Conservation (phyloP, 1,140 invertebrate species). For the Trichogramma pretiosum region DNA sequence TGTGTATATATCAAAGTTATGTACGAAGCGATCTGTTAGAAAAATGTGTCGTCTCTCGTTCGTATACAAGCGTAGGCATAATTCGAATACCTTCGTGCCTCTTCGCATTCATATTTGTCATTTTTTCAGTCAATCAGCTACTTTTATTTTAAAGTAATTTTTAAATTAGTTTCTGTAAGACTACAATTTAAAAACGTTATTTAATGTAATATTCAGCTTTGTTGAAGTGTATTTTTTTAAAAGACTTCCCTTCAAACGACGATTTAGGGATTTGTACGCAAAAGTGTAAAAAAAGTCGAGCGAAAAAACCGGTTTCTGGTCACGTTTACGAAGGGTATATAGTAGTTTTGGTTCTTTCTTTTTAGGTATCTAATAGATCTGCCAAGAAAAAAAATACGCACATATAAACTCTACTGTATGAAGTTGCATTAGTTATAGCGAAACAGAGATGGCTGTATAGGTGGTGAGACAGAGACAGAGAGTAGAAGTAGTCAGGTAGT, state of each 20-base stretch:
- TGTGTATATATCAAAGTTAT: no score
- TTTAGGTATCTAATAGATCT: slow-evolving; percentile 20
- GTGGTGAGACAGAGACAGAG: neutral
- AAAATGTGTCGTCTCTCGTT: neutral
- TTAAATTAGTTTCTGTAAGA: no score
- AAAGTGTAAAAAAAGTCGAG: neutral
- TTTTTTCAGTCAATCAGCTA: neutral
- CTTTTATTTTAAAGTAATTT: no score
- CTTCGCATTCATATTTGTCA: no score
- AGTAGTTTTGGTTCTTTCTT: slow-evolving; percentile 12
- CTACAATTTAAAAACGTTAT: no score
- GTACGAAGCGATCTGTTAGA: no score
- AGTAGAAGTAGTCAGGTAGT: slow-evolving; percentile 12
- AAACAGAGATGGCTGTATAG: no score
- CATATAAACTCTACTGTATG: no score
- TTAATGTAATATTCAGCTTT: no score
- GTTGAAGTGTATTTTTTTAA: no score
- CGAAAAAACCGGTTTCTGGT: slow-evolving; percentile 14
- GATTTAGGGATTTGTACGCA: neutral
- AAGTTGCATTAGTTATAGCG: no score
- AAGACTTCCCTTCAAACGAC: slow-evolving; percentile 6
- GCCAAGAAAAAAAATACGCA: neutral
- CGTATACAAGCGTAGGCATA: neutral
- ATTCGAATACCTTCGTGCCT: slow-evolving; percentile 1
- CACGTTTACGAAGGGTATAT: slow-evolving; percentile 16